Base-by-base conservation (phyloP, 1,140 invertebrate species). In the Sycophaga agraensis region DNA sequence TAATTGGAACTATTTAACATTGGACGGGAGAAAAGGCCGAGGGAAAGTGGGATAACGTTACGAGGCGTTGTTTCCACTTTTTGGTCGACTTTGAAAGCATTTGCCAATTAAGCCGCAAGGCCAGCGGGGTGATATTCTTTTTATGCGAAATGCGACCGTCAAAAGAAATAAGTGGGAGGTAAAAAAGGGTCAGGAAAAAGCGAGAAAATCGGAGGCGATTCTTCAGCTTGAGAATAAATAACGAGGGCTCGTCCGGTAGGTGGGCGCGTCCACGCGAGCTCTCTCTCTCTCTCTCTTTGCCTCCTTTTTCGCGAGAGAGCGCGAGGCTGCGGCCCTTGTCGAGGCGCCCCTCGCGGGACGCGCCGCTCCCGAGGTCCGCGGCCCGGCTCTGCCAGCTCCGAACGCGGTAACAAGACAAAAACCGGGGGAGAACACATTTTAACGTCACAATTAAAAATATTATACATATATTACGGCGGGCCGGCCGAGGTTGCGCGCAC, bases 371-470 rank as follows among this genome's bases (percentile, higher is more conserved):
- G 28, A 16, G 17, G 1, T 12, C n/a, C 5, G 28, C 28, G 28
- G 28, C 48, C 65, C 28, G 28, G 28, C 28, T 60, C 61, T 17
- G 17, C 31, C 50, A 66, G 70, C 62, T 66, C 70, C 70, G 67
- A 72, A 68, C 70, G 71, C 63, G 68, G 64, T 69, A 73, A 71
- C 68, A 72, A 70, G 69, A 73, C 66, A 70, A 74, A 73, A 73
- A 71, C 66, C 66, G 68, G 67, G 58, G 48, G 67, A 69, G 68
- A 73, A 73, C 72, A 77, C 72, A 75, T 75, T 75, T 77, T 75
- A 75, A 73, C 70, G 75, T 75, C 75, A 75, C 73, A 75, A 75
- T 77, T 74, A 77, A 77, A 77, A 77, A 77, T 75, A 75, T 73
- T 73, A 75, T 73, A 73, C 73, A 75, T 73, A 75, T 70, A 75